Evolutionary conservation across 2,113 vertebrate species (phyloP).

Genomic region (Alosa alosa): DNA sequence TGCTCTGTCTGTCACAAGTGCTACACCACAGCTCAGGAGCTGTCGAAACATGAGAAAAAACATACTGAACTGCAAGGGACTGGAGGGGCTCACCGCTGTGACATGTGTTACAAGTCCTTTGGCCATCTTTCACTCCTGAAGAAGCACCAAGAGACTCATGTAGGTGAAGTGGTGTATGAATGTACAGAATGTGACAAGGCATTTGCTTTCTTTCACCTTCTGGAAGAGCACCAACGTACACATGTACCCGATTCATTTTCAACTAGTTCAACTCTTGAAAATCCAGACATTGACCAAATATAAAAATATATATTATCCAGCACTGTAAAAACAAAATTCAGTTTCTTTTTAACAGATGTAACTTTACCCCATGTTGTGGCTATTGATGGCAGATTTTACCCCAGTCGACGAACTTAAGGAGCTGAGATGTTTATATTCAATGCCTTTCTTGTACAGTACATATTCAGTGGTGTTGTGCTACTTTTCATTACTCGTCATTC

Average conservation of each 20-base stretch:
- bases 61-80: slow-evolving; percentile 52
- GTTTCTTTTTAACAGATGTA: neutral
- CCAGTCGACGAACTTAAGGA: neutral
- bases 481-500: neutral
- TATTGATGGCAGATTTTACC: neutral
- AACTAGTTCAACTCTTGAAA: slow-evolving; percentile 30
- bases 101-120: slow-evolving; percentile 77
- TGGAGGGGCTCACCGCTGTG: slow-evolving; percentile 62
- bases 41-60: slow-evolving; percentile 60
- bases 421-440: neutral
- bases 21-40: slow-evolving; percentile 53
- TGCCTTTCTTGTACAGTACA: neutral
- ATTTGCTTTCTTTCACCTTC: slow-evolving; percentile 72
- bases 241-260: slow-evolving; percentile 52
- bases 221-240: slow-evolving; percentile 70
- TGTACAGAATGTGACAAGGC: slow-evolving; percentile 78
- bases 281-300: slow-evolving; percentile 25
- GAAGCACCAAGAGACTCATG: slow-evolving; percentile 73
- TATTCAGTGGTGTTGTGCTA: neutral
- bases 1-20: slow-evolving; percentile 56
- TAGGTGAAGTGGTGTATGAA: slow-evolving; percentile 75
- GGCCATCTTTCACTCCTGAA: slow-evolving; percentile 54
- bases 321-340: neutral
- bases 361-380: no score
- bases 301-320: neutral